phyloP scores from a whole-genome alignment of 2,113 vertebrate species.

The Guaruba guarouba region DNA sequence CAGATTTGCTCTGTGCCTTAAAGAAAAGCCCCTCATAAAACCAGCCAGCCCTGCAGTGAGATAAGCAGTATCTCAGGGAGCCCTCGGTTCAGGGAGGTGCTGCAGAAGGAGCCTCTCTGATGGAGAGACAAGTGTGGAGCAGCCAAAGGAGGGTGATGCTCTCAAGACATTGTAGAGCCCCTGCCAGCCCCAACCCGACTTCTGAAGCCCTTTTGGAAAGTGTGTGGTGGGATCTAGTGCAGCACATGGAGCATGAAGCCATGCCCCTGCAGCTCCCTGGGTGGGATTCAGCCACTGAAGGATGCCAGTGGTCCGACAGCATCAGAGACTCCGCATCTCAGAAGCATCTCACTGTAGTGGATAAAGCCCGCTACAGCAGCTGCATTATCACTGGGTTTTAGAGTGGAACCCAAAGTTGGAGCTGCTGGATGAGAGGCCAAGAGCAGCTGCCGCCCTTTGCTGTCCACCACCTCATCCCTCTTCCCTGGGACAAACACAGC shows the following conservation, averaged over 20 bases:
- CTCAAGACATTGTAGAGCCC: neutral
- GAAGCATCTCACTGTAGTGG: too few species aligned
- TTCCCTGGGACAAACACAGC: neutral
- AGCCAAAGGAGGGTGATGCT: rapidly evolving
- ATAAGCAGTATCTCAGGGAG: neutral
- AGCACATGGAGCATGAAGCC: neutral
- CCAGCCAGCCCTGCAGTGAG: neutral
- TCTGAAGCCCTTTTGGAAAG: neutral
- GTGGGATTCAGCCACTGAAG: too few species aligned
- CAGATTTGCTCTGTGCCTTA: neutral
- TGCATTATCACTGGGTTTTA: neutral
- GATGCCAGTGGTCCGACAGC: neutral
- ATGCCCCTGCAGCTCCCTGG: neutral
- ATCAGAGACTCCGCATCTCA: neutral
- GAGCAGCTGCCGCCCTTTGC: neutral
- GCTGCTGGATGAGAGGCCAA: neutral
- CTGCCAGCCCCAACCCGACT: neutral
- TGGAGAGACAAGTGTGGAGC: neutral
- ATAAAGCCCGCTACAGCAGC: too few species aligned
- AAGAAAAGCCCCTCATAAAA: neutral
- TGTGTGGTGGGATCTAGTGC: neutral
- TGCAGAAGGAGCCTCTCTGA: neutral
- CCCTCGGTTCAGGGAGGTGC: neutral
- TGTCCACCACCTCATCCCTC: neutral
- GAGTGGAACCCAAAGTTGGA: neutral